These are phyloP conservation scores for Aramus guarauna DNA, from an alignment of 2,113 vertebrate genomes.

Conservation along the genomic window DNA sequence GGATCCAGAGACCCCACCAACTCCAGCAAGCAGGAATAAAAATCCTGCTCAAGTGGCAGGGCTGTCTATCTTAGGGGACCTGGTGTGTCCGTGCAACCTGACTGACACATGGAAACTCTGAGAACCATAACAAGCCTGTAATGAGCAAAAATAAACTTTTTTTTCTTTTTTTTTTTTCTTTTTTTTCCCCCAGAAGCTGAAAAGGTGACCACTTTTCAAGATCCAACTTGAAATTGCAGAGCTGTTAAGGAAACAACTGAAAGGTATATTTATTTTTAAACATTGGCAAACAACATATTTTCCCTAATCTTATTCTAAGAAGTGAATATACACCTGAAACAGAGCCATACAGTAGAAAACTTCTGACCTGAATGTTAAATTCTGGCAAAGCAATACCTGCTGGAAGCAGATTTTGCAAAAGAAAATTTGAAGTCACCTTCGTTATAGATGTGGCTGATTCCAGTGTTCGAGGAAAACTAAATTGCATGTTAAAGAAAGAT, in stretches of 20 bases:
- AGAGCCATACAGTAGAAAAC: background rate
- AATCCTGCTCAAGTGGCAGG: background rate
- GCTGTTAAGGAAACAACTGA: background rate
- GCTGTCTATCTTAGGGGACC: background rate
- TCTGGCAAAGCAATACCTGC: background rate
- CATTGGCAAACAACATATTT: background rate
- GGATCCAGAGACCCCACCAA: background rate
- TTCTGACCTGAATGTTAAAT: background rate
- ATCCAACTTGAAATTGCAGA: background rate
- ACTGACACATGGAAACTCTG: background rate
- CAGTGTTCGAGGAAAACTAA: background rate
- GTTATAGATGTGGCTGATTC: background rate
- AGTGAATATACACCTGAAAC: background rate
- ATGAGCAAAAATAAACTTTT: background rate
- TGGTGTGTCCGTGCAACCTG: background rate
- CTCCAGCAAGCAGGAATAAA: background rate
- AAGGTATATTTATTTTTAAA: background rate
- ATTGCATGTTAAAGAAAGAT: background rate
- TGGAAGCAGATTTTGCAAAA: background rate
- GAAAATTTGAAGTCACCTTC: background rate
- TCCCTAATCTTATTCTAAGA: background rate
- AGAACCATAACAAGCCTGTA: background rate
- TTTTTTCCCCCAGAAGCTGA: background rate
- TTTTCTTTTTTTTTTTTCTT: background rate
- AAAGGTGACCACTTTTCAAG: background rate